A percentile compares a stretch with the other conserved stretches of the same genome.
Evolutionary conservation across 2,113 vertebrate genomes (phyloP).

Genomic region (Anolis sagrei): DNA sequence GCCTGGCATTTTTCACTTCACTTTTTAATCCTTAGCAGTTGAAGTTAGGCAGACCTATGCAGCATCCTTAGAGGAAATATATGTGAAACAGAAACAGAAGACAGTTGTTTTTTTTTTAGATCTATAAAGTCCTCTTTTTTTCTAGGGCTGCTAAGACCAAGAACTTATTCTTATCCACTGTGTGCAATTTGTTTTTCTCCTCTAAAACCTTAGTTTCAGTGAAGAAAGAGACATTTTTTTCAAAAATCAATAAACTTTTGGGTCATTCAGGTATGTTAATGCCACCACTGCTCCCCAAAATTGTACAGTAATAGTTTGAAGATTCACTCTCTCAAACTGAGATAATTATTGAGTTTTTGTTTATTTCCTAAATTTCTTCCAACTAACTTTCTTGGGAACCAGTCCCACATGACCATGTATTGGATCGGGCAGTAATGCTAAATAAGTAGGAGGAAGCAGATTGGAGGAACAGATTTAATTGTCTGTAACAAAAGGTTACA

Average conservation of each 20-base stretch:
- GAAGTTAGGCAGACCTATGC: slow-evolving; percentile 23
- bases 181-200: neutral
- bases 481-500: neutral
- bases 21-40: slow-evolving; percentile 26
- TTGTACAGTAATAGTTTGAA: neutral
- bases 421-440: neutral
- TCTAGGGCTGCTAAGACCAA: neutral
- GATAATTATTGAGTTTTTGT: neutral
- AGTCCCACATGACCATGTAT: neutral
- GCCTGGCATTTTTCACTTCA: slow-evolving; percentile 13
- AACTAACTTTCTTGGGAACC: neutral
- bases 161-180: neutral
- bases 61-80: neutral
- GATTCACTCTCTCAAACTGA: neutral
- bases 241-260: neutral
- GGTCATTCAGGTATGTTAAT: neutral
- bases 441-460: neutral
- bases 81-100: neutral
- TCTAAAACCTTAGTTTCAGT: neutral
- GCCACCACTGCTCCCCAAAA: neutral
- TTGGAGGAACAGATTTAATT: neutral
- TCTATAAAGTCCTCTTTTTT: neutral
- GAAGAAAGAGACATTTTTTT: neutral
- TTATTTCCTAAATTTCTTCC: neutral
- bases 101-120: neutral